Percentiles rank a stretch among this genome's conserved stretches.
These are phyloP conservation scores for Eptesicus fuscus DNA, from an alignment of 2,113 vertebrate genomes.

Conservation along the genomic window DNA sequence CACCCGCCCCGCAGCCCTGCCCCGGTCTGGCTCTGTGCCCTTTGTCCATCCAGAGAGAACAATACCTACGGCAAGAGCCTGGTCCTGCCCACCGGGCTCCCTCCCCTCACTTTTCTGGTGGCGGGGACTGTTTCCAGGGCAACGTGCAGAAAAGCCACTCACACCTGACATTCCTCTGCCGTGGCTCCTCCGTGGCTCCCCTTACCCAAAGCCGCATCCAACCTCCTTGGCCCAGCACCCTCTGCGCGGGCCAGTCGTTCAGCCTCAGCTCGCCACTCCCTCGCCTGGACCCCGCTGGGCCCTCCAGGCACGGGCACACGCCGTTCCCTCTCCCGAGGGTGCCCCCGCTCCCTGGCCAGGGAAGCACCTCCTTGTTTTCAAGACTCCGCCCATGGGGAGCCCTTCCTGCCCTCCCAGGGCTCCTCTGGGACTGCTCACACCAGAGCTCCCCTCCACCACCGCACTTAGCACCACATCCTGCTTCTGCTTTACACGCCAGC, in stretches of 20 bases:
- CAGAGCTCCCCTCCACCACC: background rate
- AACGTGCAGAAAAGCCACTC: background rate
- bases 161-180: background rate
- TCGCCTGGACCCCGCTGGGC: background rate
- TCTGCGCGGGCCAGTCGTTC: background rate
- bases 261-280: background rate
- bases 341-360: background rate
- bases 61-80: background rate
- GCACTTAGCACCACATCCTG: background rate
- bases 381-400: background rate
- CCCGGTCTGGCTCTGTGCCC: background rate
- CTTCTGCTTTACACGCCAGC: background rate
- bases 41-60: background rate
- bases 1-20: background rate
- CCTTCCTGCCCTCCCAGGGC: background rate
- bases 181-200: background rate
- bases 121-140: background rate
- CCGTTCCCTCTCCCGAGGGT: background rate
- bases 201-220: background rate
- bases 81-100: background rate
- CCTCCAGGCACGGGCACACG: background rate
- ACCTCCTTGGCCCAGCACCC: background rate
- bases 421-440: background rate
- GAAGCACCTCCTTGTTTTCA: background rate
- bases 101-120: background rate